Percentiles rank a stretch among this genome's conserved stretches.
Evolutionary conservation across 2,113 vertebrate genomes (phyloP).

Genomic region (Amblyopsis rosae): DNA sequence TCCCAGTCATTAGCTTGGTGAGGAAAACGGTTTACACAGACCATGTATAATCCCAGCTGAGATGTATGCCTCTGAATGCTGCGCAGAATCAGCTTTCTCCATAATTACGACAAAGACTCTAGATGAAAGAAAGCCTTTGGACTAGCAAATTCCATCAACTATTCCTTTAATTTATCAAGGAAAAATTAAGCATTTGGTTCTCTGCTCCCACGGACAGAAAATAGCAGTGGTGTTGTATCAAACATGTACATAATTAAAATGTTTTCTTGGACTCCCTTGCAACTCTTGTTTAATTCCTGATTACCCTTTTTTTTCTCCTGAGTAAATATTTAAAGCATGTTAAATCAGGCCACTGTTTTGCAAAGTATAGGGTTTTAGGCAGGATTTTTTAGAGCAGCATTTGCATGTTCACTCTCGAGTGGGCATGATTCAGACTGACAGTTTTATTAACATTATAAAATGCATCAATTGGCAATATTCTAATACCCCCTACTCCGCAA

Average conservation of each 20-base stretch:
- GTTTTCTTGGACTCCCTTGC: slow-evolving; percentile 17
- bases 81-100: slow-evolving; percentile 55
- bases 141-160: slow-evolving; percentile 50
- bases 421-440: slow-evolving; percentile 27
- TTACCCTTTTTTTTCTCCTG: slow-evolving; percentile 5
- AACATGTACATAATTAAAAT: slow-evolving; percentile 33
- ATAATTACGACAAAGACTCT: slow-evolving; percentile 55
- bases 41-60: slow-evolving; percentile 59
- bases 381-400: neutral
- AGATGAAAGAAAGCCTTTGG: slow-evolving; percentile 64
- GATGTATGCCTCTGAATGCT: slow-evolving; percentile 48
- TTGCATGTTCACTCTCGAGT: neutral
- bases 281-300: slow-evolving; percentile 21
- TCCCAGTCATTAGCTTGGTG: slow-evolving; percentile 57
- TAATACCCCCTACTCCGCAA: slow-evolving; percentile 18
- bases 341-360: neutral
- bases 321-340: slow-evolving; percentile 8
- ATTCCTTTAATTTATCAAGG: slow-evolving; percentile 57
- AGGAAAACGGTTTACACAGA: slow-evolving; percentile 64
- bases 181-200: slow-evolving; percentile 31
- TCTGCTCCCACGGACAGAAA: slow-evolving; percentile 42
- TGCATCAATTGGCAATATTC: slow-evolving; percentile 50
- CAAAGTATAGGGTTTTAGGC: slow-evolving; percentile 4
- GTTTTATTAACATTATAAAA: slow-evolving; percentile 59
- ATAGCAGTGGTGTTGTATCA: slow-evolving; percentile 39